Percentiles rank a stretch among this genome's conserved stretches.
These are phyloP conservation scores for Augochlora pura DNA, from an alignment of 1,140 invertebrate genomes.

Conservation along the genomic window DNA sequence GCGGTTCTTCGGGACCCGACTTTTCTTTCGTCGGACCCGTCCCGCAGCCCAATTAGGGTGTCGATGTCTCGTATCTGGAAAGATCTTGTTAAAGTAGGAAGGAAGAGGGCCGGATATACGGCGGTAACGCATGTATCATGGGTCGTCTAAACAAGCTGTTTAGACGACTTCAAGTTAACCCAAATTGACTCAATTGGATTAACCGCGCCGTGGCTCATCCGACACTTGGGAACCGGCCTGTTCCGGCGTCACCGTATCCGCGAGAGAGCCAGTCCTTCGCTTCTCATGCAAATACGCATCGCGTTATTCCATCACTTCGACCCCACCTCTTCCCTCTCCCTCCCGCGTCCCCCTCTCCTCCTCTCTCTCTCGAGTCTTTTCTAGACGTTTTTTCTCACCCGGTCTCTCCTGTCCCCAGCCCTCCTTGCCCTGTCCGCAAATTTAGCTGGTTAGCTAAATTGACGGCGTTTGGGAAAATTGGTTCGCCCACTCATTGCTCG, in stretches of 20 bases:
- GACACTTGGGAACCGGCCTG: constrained; percentile 79
- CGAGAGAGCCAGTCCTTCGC: constrained; percentile 70
- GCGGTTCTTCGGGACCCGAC: too few species aligned
- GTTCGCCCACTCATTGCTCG: constrained; percentile 51
- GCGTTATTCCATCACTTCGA: constrained; percentile 58
- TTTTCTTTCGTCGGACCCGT: neutral
- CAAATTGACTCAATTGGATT: constrained; percentile 80
- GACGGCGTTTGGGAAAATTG: constrained; percentile 67
- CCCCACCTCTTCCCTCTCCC: constrained; percentile 27
- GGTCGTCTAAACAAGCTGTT: constrained; percentile 78
- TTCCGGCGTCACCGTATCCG: constrained; percentile 68
- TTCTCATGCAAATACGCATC: constrained; percentile 79
- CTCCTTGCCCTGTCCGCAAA: constrained; percentile 63
- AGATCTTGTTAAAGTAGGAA: constrained; percentile 60
- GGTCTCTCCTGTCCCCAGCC: constrained; percentile 35
- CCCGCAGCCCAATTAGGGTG: neutral
- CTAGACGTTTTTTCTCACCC: constrained; percentile 53
- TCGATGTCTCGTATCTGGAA: constrained; percentile 35
- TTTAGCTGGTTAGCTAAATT: constrained; percentile 67
- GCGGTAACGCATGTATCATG: constrained; percentile 69
- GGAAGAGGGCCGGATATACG: constrained; percentile 70
- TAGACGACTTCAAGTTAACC: constrained; percentile 81
- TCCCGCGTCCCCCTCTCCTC: constrained; percentile 22
- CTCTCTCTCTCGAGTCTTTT: constrained; percentile 42
- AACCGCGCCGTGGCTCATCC: constrained; percentile 76